phyloP scores from a whole-genome alignment of 2,113 vertebrate genomes.

The Prionailurus bengalensis region DNA sequence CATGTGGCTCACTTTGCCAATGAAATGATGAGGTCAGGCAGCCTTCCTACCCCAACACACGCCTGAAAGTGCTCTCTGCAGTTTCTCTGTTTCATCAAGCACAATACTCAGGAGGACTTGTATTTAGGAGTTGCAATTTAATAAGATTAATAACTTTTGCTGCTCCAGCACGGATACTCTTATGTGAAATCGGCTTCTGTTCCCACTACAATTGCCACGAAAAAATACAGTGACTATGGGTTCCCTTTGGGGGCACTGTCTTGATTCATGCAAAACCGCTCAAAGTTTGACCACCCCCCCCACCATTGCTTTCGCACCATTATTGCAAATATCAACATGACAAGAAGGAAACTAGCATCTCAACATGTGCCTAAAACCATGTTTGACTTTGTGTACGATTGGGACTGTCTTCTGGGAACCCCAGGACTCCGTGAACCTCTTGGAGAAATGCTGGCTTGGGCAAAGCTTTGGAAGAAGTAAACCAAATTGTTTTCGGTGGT shows the following conservation, averaged over 20 bases:
- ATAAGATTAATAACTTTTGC: not conserved
- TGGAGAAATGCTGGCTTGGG: not conserved
- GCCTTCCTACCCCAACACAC: fast-evolving
- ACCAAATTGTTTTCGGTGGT: fast-evolving
- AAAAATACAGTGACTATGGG: fast-evolving
- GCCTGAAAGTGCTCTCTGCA: not conserved
- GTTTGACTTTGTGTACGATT: not conserved
- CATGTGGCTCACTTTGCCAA: not conserved
- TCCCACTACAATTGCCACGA: fast-evolving
- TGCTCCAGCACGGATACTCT: not conserved
- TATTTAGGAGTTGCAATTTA: not conserved
- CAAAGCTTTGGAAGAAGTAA: not conserved
- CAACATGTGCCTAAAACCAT: not conserved
- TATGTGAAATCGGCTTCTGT: not conserved
- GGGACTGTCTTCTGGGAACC: not conserved
- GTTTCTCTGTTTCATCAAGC: not conserved
- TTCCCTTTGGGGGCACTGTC: fast-evolving
- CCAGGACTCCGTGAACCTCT: fast-evolving
- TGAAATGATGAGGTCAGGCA: not conserved
- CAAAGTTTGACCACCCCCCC: not conserved
- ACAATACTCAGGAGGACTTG: not conserved
- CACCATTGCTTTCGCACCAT: not conserved
- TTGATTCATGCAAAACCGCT: no score
- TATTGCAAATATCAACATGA: not conserved
- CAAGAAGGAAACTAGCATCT: no score